These are phyloP conservation scores for Mesochorus sp. DNA, from an alignment of 2,888 invertebrate genomes.

Conservation along the genomic window DNA sequence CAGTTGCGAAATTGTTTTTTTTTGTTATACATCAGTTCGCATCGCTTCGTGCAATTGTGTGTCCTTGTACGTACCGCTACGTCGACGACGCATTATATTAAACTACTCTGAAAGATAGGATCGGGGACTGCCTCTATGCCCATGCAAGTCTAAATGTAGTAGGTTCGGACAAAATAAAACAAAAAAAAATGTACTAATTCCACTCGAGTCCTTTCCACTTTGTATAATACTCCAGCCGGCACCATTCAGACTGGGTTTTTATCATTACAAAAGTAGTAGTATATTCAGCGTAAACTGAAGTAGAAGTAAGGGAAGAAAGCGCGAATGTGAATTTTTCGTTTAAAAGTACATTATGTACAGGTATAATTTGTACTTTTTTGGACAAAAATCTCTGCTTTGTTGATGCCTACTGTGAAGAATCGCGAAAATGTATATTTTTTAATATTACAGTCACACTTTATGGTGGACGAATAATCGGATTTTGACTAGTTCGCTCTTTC, in stretches of 20 bases:
- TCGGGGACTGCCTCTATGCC: background rate
- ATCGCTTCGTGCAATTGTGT: conserved; percentile 18
- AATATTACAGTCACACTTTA: too few species aligned
- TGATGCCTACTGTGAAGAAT: background rate
- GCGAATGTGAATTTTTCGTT: background rate
- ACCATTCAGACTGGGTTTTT: conserved; percentile 16
- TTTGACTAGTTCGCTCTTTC: too few species aligned
- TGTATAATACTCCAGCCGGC: conserved; percentile 30
- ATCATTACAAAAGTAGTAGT: conserved; percentile 20
- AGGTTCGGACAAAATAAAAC: conserved; percentile 2
- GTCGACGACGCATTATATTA: conserved; percentile 25
- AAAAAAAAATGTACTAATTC: conserved; percentile 56
- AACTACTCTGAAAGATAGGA: conserved; percentile 31
- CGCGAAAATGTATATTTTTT: background rate
- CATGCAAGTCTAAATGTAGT: conserved; percentile 4
- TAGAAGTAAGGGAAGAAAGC: background rate
- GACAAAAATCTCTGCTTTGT: background rate
- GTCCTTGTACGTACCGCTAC: conserved; percentile 8
- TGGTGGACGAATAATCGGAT: too few species aligned
- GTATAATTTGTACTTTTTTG: background rate
- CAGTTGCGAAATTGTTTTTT: conserved; percentile 15
- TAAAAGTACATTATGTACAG: background rate
- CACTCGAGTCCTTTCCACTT: conserved; percentile 50
- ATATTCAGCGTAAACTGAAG: conserved; percentile 3
- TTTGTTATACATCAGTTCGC: conserved; percentile 25